Evolutionary conservation across 2,888 invertebrate species (phyloP), one percentile per base, ranked within the genome.

Genomic region (Halocaridina rubra): DNA sequence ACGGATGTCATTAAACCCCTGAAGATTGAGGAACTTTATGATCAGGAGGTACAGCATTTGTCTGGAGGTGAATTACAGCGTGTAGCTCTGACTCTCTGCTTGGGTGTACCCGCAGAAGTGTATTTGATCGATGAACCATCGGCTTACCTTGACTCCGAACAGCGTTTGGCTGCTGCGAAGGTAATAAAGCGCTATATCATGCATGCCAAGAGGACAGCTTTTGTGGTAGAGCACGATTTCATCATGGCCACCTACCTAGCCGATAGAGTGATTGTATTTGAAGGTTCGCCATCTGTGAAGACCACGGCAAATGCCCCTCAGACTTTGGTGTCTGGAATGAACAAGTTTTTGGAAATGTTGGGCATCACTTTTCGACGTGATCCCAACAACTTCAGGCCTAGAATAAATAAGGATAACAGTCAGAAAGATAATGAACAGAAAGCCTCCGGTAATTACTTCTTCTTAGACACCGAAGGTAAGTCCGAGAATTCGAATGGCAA

Each of bases 171-270:
- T 85, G 98, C 99, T 87, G 99, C 99, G 89, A 99, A 99, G 93
- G 99, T 99, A 90, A 99, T 99, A 89, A 99, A 99, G 91, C 93
- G 98, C 96, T 99, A 98, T 91, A 98, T 99, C 91, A 93, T 99
- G 64, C 99, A 99, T 90, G 98, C 99, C 0, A 99, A 99, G 93
- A 98, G 99, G 91, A 99, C 99, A 7, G 99, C 99, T 13, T 99
- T 99, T 91, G 96, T 99, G 19, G 99, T 99, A 0, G 99, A 99
- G 94, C 99, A 99, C 94, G 99, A 99, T 93, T 99, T 99, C 91
- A 99, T 99, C 89, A 99, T 99, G 99, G 99, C 99, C 19, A 99
- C 99, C 0, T 99, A 99, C 91, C 93, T 98, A 88, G 98, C 99
- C 0, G 99, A 99, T 91, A 94, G 99, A 64, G 99, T 99, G 2